phyloP scores from a whole-genome alignment of 2,888 invertebrate species.

The Hanleya hanleyi region DNA sequence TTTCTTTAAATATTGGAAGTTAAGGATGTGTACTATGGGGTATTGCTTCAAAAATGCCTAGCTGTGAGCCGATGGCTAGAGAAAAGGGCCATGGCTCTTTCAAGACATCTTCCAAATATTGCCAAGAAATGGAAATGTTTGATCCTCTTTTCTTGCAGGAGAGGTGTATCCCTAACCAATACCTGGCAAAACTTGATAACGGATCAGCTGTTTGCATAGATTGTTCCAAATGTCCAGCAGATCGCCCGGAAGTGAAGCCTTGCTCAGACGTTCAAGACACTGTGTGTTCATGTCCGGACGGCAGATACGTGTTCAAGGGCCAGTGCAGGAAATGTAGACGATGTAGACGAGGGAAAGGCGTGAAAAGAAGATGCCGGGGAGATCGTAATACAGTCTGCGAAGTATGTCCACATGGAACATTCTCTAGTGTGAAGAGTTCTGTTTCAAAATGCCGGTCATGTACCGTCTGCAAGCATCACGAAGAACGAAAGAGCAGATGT shows the following conservation, averaged over 20 bases:
- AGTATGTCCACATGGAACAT: neutral
- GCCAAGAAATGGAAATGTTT: too few species aligned
- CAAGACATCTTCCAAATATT: too few species aligned
- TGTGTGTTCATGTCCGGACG: neutral
- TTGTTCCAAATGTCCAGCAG: neutral
- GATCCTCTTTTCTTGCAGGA: too few species aligned
- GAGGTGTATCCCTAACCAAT: too few species aligned
- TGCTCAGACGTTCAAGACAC: neutral
- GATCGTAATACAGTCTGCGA: neutral
- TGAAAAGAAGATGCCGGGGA: neutral
- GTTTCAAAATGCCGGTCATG: neutral
- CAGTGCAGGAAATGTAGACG: neutral
- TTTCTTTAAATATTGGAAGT: too few species aligned
- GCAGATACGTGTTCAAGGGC: neutral
- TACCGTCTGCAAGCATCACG: neutral
- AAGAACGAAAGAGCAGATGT: neutral
- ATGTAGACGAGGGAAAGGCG: neutral
- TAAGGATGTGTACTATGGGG: too few species aligned
- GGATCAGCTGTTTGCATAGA: neutral
- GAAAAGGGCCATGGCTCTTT: too few species aligned
- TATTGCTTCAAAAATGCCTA: too few species aligned
- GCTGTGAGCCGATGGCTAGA: too few species aligned
- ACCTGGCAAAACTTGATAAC: too few species aligned
- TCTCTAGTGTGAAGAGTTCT: neutral
- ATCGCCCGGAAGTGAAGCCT: neutral